Conservation (phyloP, 2,797 vertebrate genomes). For the Benthosema pterotum region DNA sequence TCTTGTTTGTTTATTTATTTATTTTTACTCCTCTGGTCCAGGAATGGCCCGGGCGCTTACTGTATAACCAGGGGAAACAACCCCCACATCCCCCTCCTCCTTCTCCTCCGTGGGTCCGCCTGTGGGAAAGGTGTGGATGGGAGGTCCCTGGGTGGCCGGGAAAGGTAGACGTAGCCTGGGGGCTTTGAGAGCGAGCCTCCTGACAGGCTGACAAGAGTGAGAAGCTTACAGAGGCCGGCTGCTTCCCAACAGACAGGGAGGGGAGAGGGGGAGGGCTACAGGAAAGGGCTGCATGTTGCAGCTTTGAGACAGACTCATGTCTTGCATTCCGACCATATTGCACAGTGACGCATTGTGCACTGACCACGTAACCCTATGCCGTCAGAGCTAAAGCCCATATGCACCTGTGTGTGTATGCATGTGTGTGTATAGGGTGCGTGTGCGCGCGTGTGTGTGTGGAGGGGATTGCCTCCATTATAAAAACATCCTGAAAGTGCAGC, state of each 20-base stretch:
- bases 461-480: constrained; percentile 63
- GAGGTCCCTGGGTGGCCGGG: constrained; percentile 55
- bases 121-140: constrained; percentile 57
- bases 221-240: constrained; percentile 30
- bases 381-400: constrained; percentile 38
- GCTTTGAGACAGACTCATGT: constrained; percentile 41
- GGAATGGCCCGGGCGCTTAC: constrained; percentile 58
- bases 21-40: constrained; percentile 57
- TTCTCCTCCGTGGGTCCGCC: constrained; percentile 11
- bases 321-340: constrained; percentile 59
- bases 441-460: constrained; percentile 11
- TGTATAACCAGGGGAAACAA: constrained; percentile 59
- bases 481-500: constrained; percentile 76
- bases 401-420: constrained; percentile 50
- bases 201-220: constrained; percentile 50
- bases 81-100: constrained; percentile 28
- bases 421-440: constrained; percentile 12
- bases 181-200: constrained; percentile 36
- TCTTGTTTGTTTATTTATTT: constrained; percentile 74
- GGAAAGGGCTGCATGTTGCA: constrained; percentile 47
- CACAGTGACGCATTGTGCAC: constrained; percentile 49
- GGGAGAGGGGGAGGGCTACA: constrained; percentile 20
- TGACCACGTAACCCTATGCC: constrained; percentile 54
- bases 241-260: constrained; percentile 52
- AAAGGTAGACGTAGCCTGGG: constrained; percentile 40